Evolutionary conservation across 2,113 vertebrate species (phyloP).

Genomic region (Ophthalmolycus amberensis): DNA sequence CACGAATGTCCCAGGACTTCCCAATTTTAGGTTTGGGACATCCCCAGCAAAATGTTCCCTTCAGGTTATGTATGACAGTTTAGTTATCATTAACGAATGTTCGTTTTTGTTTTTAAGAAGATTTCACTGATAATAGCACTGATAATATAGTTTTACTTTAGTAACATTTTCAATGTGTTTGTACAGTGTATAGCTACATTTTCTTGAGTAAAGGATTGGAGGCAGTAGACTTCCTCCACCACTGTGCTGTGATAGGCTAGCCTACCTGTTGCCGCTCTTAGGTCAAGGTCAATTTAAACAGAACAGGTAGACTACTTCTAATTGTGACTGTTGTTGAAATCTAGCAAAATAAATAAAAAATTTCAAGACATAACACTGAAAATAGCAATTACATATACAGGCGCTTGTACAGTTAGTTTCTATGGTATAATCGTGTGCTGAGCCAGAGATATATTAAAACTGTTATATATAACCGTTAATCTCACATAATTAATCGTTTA

Average conservation of each 20-base stretch:
- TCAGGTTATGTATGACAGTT: too few species aligned
- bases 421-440: not conserved
- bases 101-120: too few species aligned
- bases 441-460: not conserved
- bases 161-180: not conserved
- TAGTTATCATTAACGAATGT: too few species aligned
- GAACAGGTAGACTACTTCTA: not conserved
- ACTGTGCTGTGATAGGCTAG: not conserved
- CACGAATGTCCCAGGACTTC: not conserved
- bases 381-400: not conserved
- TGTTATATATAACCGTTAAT: not conserved
- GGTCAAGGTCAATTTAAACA: not conserved
- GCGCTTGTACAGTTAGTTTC: not conserved
- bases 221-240: not conserved
- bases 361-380: not conserved
- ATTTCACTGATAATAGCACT: not conserved
- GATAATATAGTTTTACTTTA: not conserved
- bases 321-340: not conserved
- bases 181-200: not conserved
- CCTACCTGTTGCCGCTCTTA: not conserved
- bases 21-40: not conserved
- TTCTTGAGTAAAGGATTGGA: not conserved
- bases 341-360: not conserved
- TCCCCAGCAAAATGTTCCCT: not conserved
- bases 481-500: conserved; percentile 26